Evolutionary conservation across 92 coral and sea anemone species (phyloP), one percentile per base, ranked within the genome.

Genomic region (Actinernus sp.): DNA sequence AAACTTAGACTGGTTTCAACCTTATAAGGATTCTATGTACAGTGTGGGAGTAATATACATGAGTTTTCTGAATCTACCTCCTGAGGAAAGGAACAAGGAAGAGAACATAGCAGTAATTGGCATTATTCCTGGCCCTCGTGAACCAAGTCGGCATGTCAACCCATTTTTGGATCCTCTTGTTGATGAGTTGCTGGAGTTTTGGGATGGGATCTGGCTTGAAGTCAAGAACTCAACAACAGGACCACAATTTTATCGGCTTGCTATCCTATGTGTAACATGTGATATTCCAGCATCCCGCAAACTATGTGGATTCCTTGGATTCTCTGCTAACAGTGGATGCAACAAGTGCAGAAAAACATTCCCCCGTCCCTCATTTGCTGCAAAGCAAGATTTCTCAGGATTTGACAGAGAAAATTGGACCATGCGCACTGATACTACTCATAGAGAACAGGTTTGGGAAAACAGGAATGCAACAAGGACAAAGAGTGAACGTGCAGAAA

Each of bases 211-310:
- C 32, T 77, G 77, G 76, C 0, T 76, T 16, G 60, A 77, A 11
- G 4, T 48, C 21, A 56, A 60, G 27, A n/a, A n/a, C n/a, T n/a
- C n/a, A n/a, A 27, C 37, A 19, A 34, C 79, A 31, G 41, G 84
- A 46, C 26, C 46, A 19, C 27, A 32, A 26, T 46, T 53, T 55
- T 65, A 59, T 38, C 69, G 14, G 2, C 29, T 76, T 23, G 76
- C 75, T 53, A 14, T 76, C 0, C 29, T 65, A 16, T 76, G 76
- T 36, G 68, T 27, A 1, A 56, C 77, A 2, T 76, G 69, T 49
- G 85, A 58, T 53, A 67, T 59, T 12, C 85, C 85, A 16, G 85
- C 77, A 5, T 78, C 64, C 4, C 52, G 79, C 10, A 78, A 68
- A 39, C 79, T 68, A 5, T 51, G 75, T 48, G 85, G 78, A 7